These are phyloP conservation scores for Busseola fusca DNA, from an alignment of 2,888 invertebrate genomes.

Conservation along the genomic window DNA sequence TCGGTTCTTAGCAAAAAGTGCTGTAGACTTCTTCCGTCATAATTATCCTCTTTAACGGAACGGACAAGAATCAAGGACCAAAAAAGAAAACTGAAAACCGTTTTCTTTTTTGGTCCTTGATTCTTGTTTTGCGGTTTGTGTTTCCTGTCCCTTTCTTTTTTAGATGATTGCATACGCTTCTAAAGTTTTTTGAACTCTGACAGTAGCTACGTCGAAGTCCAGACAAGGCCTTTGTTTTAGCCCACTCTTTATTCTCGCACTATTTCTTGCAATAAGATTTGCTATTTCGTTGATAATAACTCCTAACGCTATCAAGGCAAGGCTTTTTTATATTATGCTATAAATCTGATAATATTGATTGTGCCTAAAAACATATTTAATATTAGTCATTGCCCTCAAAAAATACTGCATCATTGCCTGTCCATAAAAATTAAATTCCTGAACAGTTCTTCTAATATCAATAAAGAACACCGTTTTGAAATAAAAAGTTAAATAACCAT, in stretches of 20 bases:
- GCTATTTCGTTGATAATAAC: not conserved
- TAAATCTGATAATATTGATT: not conserved
- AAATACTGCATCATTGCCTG: not conserved
- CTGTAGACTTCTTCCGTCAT: no score
- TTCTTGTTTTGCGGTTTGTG: not conserved
- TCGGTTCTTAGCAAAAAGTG: not conserved
- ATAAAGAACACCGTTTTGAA: not conserved
- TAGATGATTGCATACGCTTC: not conserved
- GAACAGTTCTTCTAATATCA: not conserved
- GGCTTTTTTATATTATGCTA: not conserved
- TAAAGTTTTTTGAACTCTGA: conserved; percentile 9
- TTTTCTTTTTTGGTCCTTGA: not conserved
- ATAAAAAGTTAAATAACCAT: not conserved
- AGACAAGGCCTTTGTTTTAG: not conserved
- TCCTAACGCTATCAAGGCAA: not conserved
- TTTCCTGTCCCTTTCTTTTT: not conserved
- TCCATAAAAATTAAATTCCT: not conserved
- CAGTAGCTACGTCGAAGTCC: not conserved
- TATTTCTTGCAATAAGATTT: not conserved
- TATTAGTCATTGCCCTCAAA: not conserved
- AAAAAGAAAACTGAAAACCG: no score
- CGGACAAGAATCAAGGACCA: no score
- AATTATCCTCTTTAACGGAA: no score
- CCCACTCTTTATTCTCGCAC: not conserved
- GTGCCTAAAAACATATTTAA: not conserved